Conservation (phyloP, 2,113 vertebrate genomes). For the Coracopsis vasa region DNA sequence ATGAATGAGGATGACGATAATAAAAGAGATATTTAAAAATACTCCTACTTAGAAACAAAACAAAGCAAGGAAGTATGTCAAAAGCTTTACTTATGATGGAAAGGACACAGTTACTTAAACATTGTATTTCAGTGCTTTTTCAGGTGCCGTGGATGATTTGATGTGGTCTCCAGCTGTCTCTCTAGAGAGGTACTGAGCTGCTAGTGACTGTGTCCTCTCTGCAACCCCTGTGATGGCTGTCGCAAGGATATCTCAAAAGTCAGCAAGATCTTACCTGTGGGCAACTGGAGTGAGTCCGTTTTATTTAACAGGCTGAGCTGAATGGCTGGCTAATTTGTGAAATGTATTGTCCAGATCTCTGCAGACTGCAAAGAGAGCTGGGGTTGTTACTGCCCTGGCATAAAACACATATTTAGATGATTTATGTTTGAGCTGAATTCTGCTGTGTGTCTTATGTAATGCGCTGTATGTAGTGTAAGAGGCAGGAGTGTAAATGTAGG, state of each 20-base stretch:
- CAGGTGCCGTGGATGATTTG: background rate
- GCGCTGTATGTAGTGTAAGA: background rate
- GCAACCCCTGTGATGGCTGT: background rate
- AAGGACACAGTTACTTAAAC: background rate
- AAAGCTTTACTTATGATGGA: background rate
- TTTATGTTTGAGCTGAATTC: background rate
- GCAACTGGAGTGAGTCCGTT: background rate
- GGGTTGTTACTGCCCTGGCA: background rate
- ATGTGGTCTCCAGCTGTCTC: background rate
- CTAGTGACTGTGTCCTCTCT: background rate
- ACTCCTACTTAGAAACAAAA: background rate
- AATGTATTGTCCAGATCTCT: background rate
- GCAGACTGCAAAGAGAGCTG: background rate
- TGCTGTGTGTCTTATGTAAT: background rate
- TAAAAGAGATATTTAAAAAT: background rate
- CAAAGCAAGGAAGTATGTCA: background rate
- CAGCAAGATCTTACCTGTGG: no score
- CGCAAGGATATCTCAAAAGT: background rate
- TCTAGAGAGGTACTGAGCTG: background rate
- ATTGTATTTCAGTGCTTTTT: background rate
- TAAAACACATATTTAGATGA: background rate
- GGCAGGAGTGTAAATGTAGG: background rate
- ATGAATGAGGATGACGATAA: background rate
- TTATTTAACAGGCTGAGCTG: background rate
- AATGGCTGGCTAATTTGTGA: background rate